Evolutionary conservation across 2,888 invertebrate species (phyloP).

Genomic region (Cactoblastis cactorum): DNA sequence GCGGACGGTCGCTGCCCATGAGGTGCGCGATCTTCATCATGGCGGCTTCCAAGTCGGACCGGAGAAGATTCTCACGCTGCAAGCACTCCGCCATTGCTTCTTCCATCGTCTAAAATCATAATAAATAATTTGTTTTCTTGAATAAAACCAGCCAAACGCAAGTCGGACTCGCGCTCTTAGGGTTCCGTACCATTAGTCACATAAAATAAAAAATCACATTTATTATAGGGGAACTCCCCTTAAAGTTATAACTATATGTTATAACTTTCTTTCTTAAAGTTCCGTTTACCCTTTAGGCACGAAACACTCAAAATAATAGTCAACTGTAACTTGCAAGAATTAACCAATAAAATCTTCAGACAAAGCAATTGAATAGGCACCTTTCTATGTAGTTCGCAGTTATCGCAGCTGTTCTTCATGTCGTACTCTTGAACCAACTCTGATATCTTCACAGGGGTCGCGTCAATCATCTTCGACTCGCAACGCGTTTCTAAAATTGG

Average conservation of each 20-base stretch:
- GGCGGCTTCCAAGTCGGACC: conserved; percentile 80
- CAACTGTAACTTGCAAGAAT: too few relatives aligned
- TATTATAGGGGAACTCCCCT: too few relatives aligned
- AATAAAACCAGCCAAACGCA: too few relatives aligned
- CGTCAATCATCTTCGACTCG: conserved; percentile 56
- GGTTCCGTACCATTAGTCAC: too few relatives aligned
- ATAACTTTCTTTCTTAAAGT: too few relatives aligned
- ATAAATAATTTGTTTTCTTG: background rate
- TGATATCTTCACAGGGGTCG: conserved; percentile 49
- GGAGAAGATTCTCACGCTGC: conserved; percentile 70
- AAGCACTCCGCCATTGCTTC: conserved; percentile 74
- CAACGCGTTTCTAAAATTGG: conserved; percentile 38
- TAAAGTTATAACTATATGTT: too few relatives aligned
- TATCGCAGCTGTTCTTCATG: conserved; percentile 42
- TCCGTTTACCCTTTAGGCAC: too few relatives aligned
- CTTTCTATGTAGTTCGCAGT: conserved; percentile 59
- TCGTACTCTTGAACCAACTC: conserved; percentile 56
- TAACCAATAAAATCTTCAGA: too few relatives aligned
- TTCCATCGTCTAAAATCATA: conserved; percentile 64
- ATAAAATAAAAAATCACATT: too few relatives aligned
- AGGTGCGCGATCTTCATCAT: conserved; percentile 79
- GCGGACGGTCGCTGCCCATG: conserved; percentile 45
- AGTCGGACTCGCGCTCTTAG: too few relatives aligned
- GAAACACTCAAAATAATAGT: too few relatives aligned
- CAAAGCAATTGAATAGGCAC: conserved; percentile 26